Percentiles rank a stretch among this genome's conserved stretches.
These are phyloP conservation scores for Oreochromis tanganicae DNA, from an alignment of 2,113 vertebrate species.

Conservation along the genomic window DNA sequence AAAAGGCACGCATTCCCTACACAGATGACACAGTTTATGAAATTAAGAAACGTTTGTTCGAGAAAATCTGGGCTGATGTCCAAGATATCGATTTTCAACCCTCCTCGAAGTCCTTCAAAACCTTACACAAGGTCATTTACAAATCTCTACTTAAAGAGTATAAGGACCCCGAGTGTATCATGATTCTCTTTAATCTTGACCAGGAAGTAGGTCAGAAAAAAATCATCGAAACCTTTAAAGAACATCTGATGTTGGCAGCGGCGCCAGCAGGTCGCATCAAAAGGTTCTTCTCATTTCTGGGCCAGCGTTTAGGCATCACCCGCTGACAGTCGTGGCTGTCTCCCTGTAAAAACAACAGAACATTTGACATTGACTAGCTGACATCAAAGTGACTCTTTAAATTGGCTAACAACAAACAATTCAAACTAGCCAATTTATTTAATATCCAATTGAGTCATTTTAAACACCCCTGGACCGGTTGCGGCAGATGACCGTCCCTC, in stretches of 20 bases:
- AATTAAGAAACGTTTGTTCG: rapidly evolving
- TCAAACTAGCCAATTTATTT: no score
- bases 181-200: rapidly evolving
- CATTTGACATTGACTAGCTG: background rate
- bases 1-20: no score
- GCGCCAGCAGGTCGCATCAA: rapidly evolving
- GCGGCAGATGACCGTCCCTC: no score
- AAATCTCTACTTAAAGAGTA: rapidly evolving
- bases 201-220: rapidly evolving
- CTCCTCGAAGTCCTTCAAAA: background rate
- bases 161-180: rapidly evolving
- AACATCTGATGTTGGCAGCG: rapidly evolving
- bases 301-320: background rate
- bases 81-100: rapidly evolving
- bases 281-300: background rate
- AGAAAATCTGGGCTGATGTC: no score
- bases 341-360: background rate
- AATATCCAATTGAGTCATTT: no score
- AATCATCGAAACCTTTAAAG: rapidly evolving
- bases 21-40: no score
- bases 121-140: background rate
- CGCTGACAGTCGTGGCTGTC: background rate
- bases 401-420: no score
- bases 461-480: no score
- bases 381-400: no score